Conservation (phyloP, 2,888 invertebrate genomes). For the Orchesella flavescens region DNA sequence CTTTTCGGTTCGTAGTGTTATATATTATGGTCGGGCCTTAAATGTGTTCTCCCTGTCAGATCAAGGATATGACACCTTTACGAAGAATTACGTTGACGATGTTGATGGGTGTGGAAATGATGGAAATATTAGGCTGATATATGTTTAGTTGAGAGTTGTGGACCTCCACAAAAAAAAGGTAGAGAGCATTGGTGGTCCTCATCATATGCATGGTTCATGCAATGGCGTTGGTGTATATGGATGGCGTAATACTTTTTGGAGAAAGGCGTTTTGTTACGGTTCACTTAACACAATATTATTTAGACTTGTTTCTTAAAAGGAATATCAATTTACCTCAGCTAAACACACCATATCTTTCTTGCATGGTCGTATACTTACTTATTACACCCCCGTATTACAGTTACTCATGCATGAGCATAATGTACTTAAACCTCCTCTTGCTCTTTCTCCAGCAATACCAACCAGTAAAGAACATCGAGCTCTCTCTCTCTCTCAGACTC, state of each 20-base stretch:
- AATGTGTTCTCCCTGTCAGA: conserved; percentile 56
- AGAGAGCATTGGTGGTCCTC: no score
- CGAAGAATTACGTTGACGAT: conserved; percentile 15
- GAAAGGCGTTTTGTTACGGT: conserved; percentile 29
- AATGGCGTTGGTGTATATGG: no score
- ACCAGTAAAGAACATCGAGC: no score
- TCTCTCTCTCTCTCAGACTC: background rate
- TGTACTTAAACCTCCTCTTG: background rate
- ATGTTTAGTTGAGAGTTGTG: no score
- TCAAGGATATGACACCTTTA: conserved; percentile 59
- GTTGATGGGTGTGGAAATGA: conserved; percentile 60
- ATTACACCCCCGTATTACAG: no score
- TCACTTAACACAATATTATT: conserved; percentile 56
- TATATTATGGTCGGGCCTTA: background rate
- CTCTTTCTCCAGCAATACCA: background rate
- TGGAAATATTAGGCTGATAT: conserved; percentile 44
- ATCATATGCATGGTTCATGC: no score
- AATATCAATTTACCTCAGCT: conserved; percentile 43
- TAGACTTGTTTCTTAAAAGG: conserved; percentile 36
- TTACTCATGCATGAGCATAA: conserved; percentile 13
- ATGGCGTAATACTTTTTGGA: background rate
- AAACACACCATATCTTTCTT: background rate
- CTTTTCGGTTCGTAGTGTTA: conserved; percentile 31
- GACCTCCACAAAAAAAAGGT: no score
- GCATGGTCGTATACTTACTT: background rate